phyloP scores from a whole-genome alignment of 2,888 invertebrate species.

The Nymphalis urticae region DNA sequence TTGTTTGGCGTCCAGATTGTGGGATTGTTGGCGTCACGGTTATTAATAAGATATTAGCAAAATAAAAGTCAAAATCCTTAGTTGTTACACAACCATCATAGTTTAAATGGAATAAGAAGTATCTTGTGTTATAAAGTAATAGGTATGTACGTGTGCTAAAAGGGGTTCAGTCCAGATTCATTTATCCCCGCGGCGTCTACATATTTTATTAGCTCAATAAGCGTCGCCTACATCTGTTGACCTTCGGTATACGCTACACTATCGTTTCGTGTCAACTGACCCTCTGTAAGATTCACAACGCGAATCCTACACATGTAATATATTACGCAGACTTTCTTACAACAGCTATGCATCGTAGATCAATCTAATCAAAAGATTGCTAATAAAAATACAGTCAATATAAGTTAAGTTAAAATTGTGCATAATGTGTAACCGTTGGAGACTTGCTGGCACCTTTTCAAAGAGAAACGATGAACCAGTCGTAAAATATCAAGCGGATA shows the following conservation, averaged over 20 bases:
- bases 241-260: conserved; percentile 14
- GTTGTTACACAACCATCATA: no score
- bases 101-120: no score
- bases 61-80: no score
- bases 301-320: background rate
- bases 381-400: no score
- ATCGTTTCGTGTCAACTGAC: conserved; percentile 10
- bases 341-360: background rate
- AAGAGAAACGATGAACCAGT: background rate
- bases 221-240: conserved; percentile 22
- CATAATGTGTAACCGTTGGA: no score
- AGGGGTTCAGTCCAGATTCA: background rate
- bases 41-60: no score
- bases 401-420: no score
- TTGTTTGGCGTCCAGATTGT: no score
- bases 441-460: background rate
- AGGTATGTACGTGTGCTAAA: background rate
- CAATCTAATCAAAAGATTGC: background rate
- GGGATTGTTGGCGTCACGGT: no score
- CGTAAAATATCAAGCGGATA: background rate
- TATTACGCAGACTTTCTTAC: background rate
- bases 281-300: conserved; percentile 7
- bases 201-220: conserved; percentile 23
- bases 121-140: conserved; percentile 1
- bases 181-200: conserved; percentile 14